These are phyloP conservation scores for Leptocoma aspasia DNA, from an alignment of 2,113 vertebrate genomes.

Conservation along the genomic window DNA sequence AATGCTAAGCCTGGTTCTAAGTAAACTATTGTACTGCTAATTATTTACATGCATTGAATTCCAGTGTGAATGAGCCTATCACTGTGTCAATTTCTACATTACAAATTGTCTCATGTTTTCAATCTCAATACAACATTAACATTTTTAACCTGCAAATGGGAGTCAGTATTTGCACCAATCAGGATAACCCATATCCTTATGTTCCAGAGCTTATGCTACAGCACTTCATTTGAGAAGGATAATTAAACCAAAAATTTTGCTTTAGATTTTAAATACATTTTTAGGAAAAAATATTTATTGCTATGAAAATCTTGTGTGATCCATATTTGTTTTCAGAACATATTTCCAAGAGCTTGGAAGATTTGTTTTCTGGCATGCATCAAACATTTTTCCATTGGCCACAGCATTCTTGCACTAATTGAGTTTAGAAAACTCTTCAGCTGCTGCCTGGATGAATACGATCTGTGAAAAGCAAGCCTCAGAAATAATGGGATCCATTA, in stretches of 20 bases:
- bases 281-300: neutral
- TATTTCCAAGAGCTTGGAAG: constrained; percentile 53
- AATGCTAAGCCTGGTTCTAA: neutral
- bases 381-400: constrained; percentile 63
- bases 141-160: neutral
- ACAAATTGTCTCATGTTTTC: neutral
- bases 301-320: constrained; percentile 21
- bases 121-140: neutral
- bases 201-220: neutral
- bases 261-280: neutral
- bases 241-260: neutral
- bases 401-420: constrained; percentile 59
- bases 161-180: neutral
- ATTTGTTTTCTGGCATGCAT: constrained; percentile 53
- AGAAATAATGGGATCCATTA: constrained; percentile 44
- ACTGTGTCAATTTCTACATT: neutral
- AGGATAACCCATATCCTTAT: neutral
- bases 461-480: constrained; percentile 15
- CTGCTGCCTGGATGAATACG: neutral
- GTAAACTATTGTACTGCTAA: neutral
- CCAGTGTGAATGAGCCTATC: neutral
- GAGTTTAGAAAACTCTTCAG: constrained; percentile 53
- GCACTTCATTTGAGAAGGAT: neutral
- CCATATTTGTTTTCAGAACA: constrained; percentile 45
- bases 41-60: neutral